Evolutionary conservation across 2,888 invertebrate species (phyloP).

Genomic region (Rhagonycha fulva): DNA sequence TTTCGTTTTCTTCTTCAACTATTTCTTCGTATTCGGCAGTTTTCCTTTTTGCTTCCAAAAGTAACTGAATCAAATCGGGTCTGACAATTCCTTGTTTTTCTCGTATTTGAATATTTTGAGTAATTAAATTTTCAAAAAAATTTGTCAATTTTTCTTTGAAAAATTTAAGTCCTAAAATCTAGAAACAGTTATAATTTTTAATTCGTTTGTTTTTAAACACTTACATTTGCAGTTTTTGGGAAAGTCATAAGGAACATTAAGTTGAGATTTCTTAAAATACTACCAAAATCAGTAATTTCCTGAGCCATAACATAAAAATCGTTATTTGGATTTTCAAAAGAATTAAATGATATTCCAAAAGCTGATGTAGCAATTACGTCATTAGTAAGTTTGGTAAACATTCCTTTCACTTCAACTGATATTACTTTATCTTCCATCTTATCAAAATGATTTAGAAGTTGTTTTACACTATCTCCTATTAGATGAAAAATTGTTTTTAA

Average conservation of each 20-base stretch:
- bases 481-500: constrained; percentile 48
- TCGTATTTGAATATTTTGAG: constrained; percentile 38
- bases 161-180: constrained; percentile 32
- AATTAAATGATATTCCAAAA: constrained; percentile 57
- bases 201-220: not conserved
- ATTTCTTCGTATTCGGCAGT: constrained; percentile 31
- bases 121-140: constrained; percentile 40
- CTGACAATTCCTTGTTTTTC: constrained; percentile 44
- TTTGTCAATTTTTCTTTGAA: not conserved
- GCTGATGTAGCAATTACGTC: constrained; percentile 57
- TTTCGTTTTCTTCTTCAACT: not conserved
- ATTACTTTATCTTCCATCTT: constrained; percentile 33
- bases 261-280: not conserved
- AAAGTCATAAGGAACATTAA: not conserved
- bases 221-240: not conserved
- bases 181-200: not conserved
- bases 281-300: constrained; percentile 52
- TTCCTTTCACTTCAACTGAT: not conserved
- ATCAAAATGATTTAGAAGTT: constrained; percentile 1
- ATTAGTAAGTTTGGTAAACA: constrained; percentile 47
- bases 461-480: constrained; percentile 28
- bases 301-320: no score
- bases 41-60: constrained; percentile 49
- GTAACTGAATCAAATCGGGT: constrained; percentile 51
- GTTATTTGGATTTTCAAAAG: constrained; percentile 55